Base-by-base conservation (phyloP, 2,797 vertebrate species). In the Gallinago solitaria region DNA sequence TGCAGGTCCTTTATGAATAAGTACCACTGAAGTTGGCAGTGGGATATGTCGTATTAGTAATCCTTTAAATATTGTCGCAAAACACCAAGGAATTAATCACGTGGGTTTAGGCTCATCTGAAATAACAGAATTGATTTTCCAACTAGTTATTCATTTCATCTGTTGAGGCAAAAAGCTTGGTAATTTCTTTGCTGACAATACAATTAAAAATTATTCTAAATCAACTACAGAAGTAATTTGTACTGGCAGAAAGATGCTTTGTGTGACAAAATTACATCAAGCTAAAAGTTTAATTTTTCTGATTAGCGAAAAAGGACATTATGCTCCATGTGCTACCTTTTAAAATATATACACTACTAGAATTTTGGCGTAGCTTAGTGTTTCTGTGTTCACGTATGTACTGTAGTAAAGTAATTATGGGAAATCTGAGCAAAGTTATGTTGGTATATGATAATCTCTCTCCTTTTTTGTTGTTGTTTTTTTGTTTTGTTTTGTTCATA, bases 191-290 rank as follows among this genome's bases (percentile, higher is more conserved):
- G 43, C 53, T 83, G 57, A 47, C 9, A 35, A 47, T 30, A n/a
- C 18, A 59, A 20, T 39, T 57, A 32, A 84, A 85, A 92, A 48
- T 41, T 69, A 8, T 73, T 53, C 48, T 56, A 48, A 87, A 63
- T 41, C 48, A 81, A 7, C 12, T 1, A 7, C 1, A 2, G 33
- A 81, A 84, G 20, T 54, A 68, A 73, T 47, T 51, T 81, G 7
- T 75, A 27, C 7, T 56, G 47, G 30, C 51, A 93, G 63, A 85
- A 83, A 89, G 53, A 59, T 67, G 23, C 50, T 87, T 79, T 48
- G 7, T 69, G 24, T 60, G 39, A 51, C 70, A 45, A 83, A 90
- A 84, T 59, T 79, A 4, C 50, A 50, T 73, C 54, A 45, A 30
- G 51, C 14, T 75, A 61, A 15, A 67, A 50, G 11, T 68, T 69